These are phyloP conservation scores for Hydropsyche betteni DNA, from an alignment of 2,888 invertebrate species.

Conservation along the genomic window DNA sequence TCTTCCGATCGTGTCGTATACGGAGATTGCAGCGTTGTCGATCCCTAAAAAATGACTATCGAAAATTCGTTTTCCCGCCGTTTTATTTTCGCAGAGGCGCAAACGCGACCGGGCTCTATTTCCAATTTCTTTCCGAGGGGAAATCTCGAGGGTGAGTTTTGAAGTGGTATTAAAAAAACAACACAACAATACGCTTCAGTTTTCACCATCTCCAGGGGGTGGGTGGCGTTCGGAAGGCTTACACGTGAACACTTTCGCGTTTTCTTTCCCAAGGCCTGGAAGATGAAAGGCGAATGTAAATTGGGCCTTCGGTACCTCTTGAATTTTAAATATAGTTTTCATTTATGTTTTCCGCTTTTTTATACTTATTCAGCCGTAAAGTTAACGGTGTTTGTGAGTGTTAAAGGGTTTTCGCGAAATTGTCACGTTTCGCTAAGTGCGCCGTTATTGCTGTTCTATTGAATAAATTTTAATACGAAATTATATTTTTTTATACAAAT, in stretches of 20 bases:
- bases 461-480: too few relatives aligned
- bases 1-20: background rate
- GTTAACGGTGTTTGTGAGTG: too few relatives aligned
- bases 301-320: constrained; percentile 24
- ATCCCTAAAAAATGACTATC: background rate
- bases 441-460: too few relatives aligned
- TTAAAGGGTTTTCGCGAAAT: too few relatives aligned
- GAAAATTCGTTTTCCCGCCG: constrained; percentile 16
- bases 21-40: background rate
- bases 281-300: constrained; percentile 26
- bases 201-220: background rate
- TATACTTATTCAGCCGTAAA: too few relatives aligned
- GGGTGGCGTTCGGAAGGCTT: constrained; percentile 6
- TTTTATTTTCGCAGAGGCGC: constrained; percentile 19
- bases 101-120: constrained; percentile 20
- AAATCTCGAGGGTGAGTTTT: constrained; percentile 33
- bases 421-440: too few relatives aligned
- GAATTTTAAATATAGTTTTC: constrained; percentile 31
- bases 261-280: background rate
- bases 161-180: constrained; percentile 32
- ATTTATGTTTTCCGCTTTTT: too few relatives aligned
- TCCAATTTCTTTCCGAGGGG: constrained; percentile 21
- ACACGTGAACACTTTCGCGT: constrained; percentile 26
- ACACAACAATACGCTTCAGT: constrained; percentile 29
- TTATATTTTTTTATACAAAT: too few relatives aligned